Evolutionary conservation across 2,113 vertebrate species (phyloP), one percentile per base, ranked within the genome.

Genomic region (Astur gentilis): DNA sequence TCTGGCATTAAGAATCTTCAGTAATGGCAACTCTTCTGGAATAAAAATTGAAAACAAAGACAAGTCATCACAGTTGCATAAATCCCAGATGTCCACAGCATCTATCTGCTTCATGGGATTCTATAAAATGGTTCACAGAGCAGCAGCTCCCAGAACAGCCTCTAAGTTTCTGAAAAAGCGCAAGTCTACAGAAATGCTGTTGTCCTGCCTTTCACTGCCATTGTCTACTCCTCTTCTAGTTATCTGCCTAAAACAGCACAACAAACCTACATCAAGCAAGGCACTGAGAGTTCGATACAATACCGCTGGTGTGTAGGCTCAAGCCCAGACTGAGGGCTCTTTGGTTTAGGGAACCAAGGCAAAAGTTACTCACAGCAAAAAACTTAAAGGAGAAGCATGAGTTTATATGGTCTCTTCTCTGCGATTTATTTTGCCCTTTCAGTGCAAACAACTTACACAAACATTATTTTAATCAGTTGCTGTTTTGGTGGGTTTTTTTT

Each of bases 11-110:
- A 36, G 47, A 69, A 45, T 92, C 95, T 70, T 71, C 95, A 50
- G 95, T 21, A 85, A 23, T 2, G 9, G 64, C 65, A 87, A 61
- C 40, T 88, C 64, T 78, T 84, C 96, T 97, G 91, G 47, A 97
- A 95, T 3, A 65, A 38, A 78, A 90, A 87, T 54, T 34, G 62
- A 78, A 95, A 84, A 92, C 57, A 92, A 88, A 49, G 75, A 90
- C 42, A 40, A 50, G 52, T 94, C 65, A 96, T 0, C 3, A 45
- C 79, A 62, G 50, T 40, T 32, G 65, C 65, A 64, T 67, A 62
- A 54, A 62, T 3, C 83, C 82, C 89, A 66, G 79, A 10, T 12
- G 9, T 47, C 52, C 80, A 71, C 57, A 89, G 84, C 66, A 52
- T 21, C 55, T 54, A 47, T 36, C 81, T 80, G 57, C 52, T 87